Evolutionary conservation across 1,140 invertebrate genomes (phyloP), one percentile per base, ranked within the genome.

Genomic region (Trichonephila inaurata): DNA sequence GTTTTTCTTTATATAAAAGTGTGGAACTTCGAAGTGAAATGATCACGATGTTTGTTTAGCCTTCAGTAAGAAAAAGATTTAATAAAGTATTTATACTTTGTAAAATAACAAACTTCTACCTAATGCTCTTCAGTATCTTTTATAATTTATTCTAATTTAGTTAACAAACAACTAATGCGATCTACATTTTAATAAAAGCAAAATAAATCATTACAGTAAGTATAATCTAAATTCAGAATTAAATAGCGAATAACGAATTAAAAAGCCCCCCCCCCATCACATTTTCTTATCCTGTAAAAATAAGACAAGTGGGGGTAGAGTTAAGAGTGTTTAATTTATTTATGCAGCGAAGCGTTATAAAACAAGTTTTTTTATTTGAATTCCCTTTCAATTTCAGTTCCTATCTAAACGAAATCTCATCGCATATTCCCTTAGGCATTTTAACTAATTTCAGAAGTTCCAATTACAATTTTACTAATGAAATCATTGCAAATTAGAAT

Each of bases 401-500:
- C 72, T 77, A 33, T 33, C 72, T 33, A 6, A 18, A 18, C 72
- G 28, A 77, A 77, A 33, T 28, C 33, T 16, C 33, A 77, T 12
- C 28, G 33, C 21, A n/a, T 51, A 60, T 16, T n/a, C 82, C 82
- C 82, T 24, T 19, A 21, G 82, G 82, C 44, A 58, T 83, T 83
- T 83, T 16, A 83, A 83, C 19, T 83, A 83, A 83, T 58, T 83
- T 24, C 82, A 60, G 19, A 51, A 8, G 21, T 58, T 12, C 21
- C 51, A 58, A n/a, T 60, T 83, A 19, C 44, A 83, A 60, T 83
- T 83, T 60, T 44, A 51, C 44, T 83, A 24, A 83, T 83, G 44
- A 83, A 83, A 83, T 60, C 82, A 83, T 58, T 83, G 8, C 12
- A 24, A 83, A 83, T 83, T 83, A 83, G n/a, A 60, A 5, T 21